Conservation (phyloP, 2,113 vertebrate species). For the Trematocara marginatum region DNA sequence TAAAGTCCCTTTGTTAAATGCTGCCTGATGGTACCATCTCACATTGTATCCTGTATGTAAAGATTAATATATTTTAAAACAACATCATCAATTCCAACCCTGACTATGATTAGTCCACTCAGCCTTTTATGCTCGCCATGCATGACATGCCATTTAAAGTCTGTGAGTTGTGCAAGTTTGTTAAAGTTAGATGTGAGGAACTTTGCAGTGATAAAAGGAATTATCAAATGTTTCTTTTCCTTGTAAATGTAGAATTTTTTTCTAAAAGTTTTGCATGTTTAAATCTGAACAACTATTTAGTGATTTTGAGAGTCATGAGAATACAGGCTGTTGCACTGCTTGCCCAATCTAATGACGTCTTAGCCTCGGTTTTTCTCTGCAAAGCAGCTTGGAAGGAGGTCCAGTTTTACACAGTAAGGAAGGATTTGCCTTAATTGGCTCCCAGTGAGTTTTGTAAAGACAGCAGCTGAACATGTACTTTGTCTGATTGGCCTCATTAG, state of each 20-base stretch:
- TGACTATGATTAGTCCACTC: not conserved
- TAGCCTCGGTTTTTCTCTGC: not conserved
- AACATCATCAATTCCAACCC: not conserved
- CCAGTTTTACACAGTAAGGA: not conserved
- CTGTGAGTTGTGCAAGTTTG: not conserved
- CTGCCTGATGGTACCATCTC: not conserved
- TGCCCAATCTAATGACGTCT: not conserved
- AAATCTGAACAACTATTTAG: not conserved
- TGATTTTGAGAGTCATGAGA: not conserved
- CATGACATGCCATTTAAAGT: not conserved
- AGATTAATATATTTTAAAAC: not conserved
- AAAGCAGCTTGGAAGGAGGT: not conserved
- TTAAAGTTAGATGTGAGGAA: not conserved
- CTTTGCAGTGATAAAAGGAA: not conserved
- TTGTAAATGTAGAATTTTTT: not conserved
- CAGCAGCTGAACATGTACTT: constrained; percentile 45
- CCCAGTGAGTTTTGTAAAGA: constrained; percentile 38
- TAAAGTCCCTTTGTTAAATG: not conserved
- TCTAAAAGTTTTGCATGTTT: not conserved
- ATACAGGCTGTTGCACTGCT: not conserved
- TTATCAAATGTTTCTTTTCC: not conserved
- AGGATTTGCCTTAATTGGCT: constrained; percentile 52
- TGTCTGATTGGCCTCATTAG: constrained; percentile 36
- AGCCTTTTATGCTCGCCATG: not conserved
- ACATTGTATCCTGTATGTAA: not conserved